phyloP scores from a whole-genome alignment of 2,797 vertebrate species.

The Ciconia nigra region DNA sequence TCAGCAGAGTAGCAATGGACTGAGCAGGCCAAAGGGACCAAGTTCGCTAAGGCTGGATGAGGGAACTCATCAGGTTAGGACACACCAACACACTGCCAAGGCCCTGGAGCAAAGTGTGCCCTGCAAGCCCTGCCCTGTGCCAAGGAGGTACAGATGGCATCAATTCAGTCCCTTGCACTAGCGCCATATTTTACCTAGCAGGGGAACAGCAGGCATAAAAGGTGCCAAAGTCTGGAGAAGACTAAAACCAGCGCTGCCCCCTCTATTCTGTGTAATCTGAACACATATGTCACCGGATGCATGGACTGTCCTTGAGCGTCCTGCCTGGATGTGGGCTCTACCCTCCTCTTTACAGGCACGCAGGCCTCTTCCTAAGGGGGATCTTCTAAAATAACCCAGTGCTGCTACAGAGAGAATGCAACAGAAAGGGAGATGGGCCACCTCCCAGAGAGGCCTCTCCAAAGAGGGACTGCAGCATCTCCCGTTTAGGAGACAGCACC shows the following conservation, averaged over 20 bases:
- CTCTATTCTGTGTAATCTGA: neutral
- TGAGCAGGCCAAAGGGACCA: neutral
- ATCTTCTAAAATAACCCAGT: neutral
- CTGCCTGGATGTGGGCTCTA: neutral
- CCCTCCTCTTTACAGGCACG: neutral
- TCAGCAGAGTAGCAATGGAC: neutral
- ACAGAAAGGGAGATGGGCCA: neutral
- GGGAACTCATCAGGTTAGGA: neutral
- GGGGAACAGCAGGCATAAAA: neutral
- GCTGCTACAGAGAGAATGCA: neutral
- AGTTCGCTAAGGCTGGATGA: neutral
- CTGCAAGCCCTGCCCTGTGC: neutral
- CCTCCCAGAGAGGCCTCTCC: neutral
- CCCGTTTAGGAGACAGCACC: neutral
- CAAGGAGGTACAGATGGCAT: conserved; percentile 21
- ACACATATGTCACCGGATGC: neutral
- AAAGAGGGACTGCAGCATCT: neutral
- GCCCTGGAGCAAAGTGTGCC: neutral
- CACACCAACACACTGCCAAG: neutral
- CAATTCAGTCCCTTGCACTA: neutral
- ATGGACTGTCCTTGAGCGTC: neutral
- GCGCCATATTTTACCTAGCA: neutral
- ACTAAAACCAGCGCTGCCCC: neutral
- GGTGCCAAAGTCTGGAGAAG: neutral
- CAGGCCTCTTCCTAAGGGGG: neutral